Evolutionary conservation across 2,113 vertebrate species (phyloP), one percentile per base, ranked within the genome.

Genomic region (Ellobius talpinus): DNA sequence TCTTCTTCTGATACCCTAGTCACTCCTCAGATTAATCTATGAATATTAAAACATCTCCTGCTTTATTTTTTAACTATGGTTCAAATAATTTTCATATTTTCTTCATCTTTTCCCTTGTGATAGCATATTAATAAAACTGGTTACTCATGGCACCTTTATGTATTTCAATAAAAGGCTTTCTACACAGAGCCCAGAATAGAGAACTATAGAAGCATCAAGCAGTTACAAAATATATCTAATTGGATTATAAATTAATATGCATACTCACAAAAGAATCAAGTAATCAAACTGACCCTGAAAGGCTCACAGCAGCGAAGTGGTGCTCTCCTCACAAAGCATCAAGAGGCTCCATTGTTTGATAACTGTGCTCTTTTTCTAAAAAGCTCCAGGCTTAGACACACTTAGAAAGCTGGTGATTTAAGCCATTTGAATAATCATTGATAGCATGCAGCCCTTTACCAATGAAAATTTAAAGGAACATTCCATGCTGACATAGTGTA

Each of bases 211-310:
- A 87, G 79, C 7, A 90, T 77, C 61, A 81, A 24, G 63, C 16
- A 79, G 29, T 78, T 39, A 87, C 12, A 91, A 94, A 89, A 87
- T 79, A 89, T 39, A 91, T 24, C 10, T 63, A 92, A 63, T 68
- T 94, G 93, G 26, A 29, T 82, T 92, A 70, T 3, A 87, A 78
- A 84, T 89, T 63, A 79, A 89, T 33, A 84, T 39, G 8, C 45
- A 31, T 66, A 26, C 7, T 82, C 94, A 65, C 65, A 78, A 94
- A 94, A 61, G 12, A 87, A 90, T 66, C 47, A 93, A 96, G 95
- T 52, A 45, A 58, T 76, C 52, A 96, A 94, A 52, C 21, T 86
- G 36, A 90, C 4, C 7, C 66, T 86, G 31, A 95, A 89, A 93
- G 78, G 29, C 29, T 72, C 47, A 42, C 3, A 96, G 33, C 26